These are phyloP conservation scores for Radopholus similis DNA, from an alignment of 1,140 invertebrate species.

Conservation along the genomic window DNA sequence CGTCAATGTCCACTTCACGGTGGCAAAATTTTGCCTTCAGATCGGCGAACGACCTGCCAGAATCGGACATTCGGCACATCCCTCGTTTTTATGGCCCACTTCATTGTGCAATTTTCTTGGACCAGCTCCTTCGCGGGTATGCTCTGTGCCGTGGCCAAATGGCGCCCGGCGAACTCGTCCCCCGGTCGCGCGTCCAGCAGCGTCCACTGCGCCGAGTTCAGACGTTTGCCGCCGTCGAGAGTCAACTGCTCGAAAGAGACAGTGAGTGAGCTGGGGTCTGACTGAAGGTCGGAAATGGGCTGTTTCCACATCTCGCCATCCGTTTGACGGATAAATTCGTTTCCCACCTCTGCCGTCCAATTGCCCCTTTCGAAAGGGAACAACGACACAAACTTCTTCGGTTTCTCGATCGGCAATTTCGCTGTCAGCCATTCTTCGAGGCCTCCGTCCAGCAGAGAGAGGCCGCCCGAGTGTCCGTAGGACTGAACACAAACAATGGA, in stretches of 20 bases:
- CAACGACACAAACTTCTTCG: background rate
- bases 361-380: background rate
- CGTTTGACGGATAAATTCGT: background rate
- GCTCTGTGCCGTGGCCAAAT: slow-evolving; percentile 43
- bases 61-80: no score
- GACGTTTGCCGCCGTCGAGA: slow-evolving; percentile 11
- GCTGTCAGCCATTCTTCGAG: slow-evolving; percentile 18
- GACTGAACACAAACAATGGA: slow-evolving; percentile 28
- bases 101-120: slow-evolving; percentile 14
- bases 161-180: slow-evolving; percentile 43
- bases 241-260: slow-evolving; percentile 12
- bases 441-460: slow-evolving; percentile 43
- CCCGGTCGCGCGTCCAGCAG: slow-evolving; percentile 42
- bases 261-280: background rate
- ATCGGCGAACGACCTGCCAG: no score
- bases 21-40: no score
- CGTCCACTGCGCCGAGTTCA: slow-evolving; percentile 7
- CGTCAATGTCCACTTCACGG: no score
- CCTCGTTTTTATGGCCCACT: slow-evolving; percentile 6
- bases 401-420: slow-evolving; percentile 20
- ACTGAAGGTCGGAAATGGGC: background rate
- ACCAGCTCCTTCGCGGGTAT: slow-evolving; percentile 43
- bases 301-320: no score
- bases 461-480: slow-evolving; percentile 47
- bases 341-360: background rate